Evolutionary conservation across 2,113 vertebrate genomes (phyloP), one percentile per base, ranked within the genome.

Genomic region (Eonycteris spelaea): DNA sequence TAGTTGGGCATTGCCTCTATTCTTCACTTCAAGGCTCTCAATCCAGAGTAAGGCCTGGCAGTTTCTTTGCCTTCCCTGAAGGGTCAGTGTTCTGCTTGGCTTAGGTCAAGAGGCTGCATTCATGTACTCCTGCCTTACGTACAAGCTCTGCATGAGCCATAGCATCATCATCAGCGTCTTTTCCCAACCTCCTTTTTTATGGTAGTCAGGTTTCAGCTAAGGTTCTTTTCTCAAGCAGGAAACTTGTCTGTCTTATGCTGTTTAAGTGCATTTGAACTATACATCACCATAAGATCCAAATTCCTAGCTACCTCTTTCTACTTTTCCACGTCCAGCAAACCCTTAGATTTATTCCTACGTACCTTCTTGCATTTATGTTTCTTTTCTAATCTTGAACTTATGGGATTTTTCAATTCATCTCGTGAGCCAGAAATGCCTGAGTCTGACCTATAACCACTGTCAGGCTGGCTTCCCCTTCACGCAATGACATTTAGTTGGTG

Each of bases 401-500:
- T 61, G 79, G 87, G 6, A 84, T 73, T 75, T 75, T 97, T 40
- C 26, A 94, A 33, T 51, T 94, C 71, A 88, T 68, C 13, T 61
- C 21, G 51, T 75, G 77, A 80, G 4, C 22, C 71, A 75, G 51
- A 92, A 95, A 67, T 77, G 59, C 65, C 24, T 65, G 22, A 26
- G 24, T 59, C 6, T 94, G 77, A 91, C 73, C 48, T 95, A 40
- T 63, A 83, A 65, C n/a, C 5, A 18, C 43, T 22, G 48, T 92
- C n/a, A 86, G 68, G 14, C 21, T 86, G 73, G 15, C 3, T 92
- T 92, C n/a, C 61, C 61, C 59, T 78, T 51, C 22, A 82, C 38
- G 10, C 2, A 15, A 2, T 95, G 90, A 65, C 80, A 94, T 97
- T 96, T 94, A 95, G 43, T 77, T 79, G 77, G 70, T 45, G 22